Evolutionary conservation across 1,140 invertebrate genomes (phyloP).

Genomic region (Diachasmimorpha longicaudata): DNA sequence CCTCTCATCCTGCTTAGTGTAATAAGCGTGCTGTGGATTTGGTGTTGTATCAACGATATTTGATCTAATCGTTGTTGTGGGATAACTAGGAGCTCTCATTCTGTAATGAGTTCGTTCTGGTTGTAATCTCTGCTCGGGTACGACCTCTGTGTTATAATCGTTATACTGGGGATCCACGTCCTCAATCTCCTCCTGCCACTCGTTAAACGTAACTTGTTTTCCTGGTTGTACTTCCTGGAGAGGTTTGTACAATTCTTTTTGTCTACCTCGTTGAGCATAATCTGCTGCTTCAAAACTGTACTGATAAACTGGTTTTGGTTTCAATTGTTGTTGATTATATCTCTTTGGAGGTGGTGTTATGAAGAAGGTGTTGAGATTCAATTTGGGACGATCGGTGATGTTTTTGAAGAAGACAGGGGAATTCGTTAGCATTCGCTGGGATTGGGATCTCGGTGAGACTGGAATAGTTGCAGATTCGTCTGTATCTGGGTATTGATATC

Average conservation of each 20-base stretch:
- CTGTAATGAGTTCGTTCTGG: background rate
- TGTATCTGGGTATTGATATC: conserved; percentile 42
- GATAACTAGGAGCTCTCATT: conserved; percentile 24
- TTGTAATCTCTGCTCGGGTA: conserved; percentile 23
- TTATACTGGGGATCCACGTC: conserved; percentile 38
- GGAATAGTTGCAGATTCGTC: background rate
- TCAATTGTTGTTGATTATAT: conserved; percentile 36
- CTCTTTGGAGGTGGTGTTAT: conserved; percentile 45
- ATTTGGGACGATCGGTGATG: conserved; percentile 38
- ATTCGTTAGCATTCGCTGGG: conserved; percentile 43
- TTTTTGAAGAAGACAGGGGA: conserved; percentile 52
- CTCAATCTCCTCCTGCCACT: conserved; percentile 41
- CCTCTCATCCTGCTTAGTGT: conserved; percentile 74
- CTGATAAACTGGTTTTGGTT: conserved; percentile 67
- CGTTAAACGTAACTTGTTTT: conserved; percentile 33
- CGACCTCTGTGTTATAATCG: conserved; percentile 35
- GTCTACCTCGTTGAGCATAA: conserved; percentile 44
- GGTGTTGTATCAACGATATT: conserved; percentile 55
- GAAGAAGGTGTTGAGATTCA: conserved; percentile 57
- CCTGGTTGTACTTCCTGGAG: conserved; percentile 25
- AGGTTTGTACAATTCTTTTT: conserved; percentile 35
- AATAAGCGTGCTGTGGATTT: conserved; percentile 72
- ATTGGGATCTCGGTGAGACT: conserved; percentile 35
- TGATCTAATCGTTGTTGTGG: conserved; percentile 41
- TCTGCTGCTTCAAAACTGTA: conserved; percentile 66